A percentile compares a stretch with the other conserved stretches of the same genome.
phyloP scores from a whole-genome alignment of 2,113 vertebrate species.

The Bambusicola thoracicus region DNA sequence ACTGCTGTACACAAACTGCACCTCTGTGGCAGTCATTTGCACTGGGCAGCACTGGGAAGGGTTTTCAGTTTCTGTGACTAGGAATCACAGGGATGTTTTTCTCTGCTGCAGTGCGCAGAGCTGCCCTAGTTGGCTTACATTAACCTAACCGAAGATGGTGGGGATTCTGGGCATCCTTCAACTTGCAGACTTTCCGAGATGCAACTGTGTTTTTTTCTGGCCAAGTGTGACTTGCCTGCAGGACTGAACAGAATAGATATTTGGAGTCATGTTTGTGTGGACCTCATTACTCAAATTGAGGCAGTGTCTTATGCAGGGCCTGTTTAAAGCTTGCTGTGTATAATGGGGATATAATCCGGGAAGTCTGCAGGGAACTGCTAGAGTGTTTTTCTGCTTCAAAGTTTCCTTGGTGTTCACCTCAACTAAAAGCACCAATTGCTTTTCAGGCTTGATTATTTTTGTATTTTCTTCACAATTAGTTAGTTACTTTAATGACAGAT shows the following conservation, averaged over 20 bases:
- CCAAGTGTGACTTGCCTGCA: not conserved
- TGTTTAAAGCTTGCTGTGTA: not conserved
- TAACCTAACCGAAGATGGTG: not conserved
- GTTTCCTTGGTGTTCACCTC: not conserved
- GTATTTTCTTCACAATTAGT: not conserved
- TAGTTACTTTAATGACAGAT: constrained; percentile 11
- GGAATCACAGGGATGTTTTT: not conserved
- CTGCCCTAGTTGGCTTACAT: not conserved
- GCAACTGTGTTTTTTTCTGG: not conserved
- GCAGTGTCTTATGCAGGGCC: not conserved
- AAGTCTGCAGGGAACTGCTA: not conserved
- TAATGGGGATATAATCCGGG: not conserved
- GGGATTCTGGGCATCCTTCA: not conserved
- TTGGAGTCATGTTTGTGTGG: constrained; percentile 5
- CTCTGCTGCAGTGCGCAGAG: accelerated
- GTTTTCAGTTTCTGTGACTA: accelerated
- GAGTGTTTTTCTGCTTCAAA: not conserved
- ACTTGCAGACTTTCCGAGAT: not conserved
- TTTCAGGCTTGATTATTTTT: not conserved
- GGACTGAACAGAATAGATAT: not conserved
- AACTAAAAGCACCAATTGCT: not conserved
- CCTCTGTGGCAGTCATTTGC: not conserved
- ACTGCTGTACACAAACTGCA: not conserved
- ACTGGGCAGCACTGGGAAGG: not conserved
- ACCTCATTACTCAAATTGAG: not conserved